These are phyloP conservation scores for Itoplectis maculator DNA, from an alignment of 2,888 invertebrate genomes.

Conservation along the genomic window DNA sequence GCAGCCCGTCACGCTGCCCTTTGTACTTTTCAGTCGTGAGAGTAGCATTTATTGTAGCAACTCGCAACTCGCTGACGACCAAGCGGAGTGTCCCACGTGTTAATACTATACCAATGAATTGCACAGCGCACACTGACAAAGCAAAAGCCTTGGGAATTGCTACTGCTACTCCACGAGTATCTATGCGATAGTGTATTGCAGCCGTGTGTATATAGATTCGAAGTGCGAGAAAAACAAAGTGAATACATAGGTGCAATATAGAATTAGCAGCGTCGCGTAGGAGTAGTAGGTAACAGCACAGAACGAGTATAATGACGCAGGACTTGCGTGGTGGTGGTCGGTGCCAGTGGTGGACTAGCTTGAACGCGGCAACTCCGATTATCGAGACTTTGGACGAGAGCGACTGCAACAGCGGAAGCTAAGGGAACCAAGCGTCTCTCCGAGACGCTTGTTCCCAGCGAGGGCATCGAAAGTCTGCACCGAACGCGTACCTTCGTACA, in stretches of 20 bases:
- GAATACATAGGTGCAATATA: neutral
- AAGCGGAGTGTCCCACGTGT: constrained; percentile 22
- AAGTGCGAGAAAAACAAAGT: constrained; percentile 11
- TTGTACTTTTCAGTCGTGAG: neutral
- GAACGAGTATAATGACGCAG: constrained; percentile 4
- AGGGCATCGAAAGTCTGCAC: constrained; percentile 9
- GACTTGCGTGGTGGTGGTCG: constrained; percentile 41
- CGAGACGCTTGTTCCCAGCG: no score
- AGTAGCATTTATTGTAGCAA: neutral
- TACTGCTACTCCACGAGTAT: neutral
- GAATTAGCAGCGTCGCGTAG: neutral
- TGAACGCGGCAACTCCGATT: constrained; percentile 1
- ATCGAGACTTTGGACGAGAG: constrained; percentile 26
- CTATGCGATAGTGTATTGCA: constrained; percentile 34
- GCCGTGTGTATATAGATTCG: constrained; percentile 66
- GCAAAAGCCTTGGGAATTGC: neutral
- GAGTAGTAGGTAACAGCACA: neutral
- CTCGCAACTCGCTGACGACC: neutral
- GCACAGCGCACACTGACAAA: neutral
- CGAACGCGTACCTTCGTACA: constrained; percentile 16
- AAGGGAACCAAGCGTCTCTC: constrained; percentile 38
- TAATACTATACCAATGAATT: neutral
- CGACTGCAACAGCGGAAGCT: constrained; percentile 32
- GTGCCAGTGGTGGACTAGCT: no score
- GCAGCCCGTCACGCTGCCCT: neutral